Evolutionary conservation across 2,113 vertebrate genomes (phyloP).

Genomic region (Plotosus lineatus): DNA sequence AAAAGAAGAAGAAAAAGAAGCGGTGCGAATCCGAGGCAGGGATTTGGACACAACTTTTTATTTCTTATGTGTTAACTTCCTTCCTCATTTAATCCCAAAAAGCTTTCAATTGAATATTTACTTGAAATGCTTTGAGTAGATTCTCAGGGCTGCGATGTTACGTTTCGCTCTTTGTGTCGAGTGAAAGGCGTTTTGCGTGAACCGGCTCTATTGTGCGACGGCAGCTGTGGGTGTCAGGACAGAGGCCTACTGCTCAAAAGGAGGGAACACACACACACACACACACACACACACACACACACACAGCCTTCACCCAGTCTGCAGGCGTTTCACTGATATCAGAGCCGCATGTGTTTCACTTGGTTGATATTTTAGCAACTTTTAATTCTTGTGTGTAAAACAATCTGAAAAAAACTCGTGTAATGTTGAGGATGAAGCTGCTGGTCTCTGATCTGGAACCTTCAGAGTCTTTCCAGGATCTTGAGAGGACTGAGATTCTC

Average conservation of each 20-base stretch:
- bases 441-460: background rate
- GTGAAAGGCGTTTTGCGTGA: constrained; percentile 21
- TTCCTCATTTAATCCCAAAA: background rate
- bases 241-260: constrained; percentile 32
- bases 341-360: background rate
- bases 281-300: constrained; percentile 10
- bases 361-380: background rate
- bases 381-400: background rate
- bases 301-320: background rate
- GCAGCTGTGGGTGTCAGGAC: constrained; percentile 39
- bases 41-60: constrained; percentile 11
- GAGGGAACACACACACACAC: constrained; percentile 19
- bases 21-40: constrained; percentile 15
- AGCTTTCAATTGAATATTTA: background rate
- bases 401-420: background rate
- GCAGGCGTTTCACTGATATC: background rate
- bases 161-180: constrained; percentile 23
- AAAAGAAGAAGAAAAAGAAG: background rate
- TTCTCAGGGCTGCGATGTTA: background rate
- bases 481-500: background rate
- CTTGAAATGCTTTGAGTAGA: background rate
- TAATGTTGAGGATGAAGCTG: background rate
- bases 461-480: background rate
- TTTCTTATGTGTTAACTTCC: constrained; percentile 12
- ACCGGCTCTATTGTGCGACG: constrained; percentile 32